Conservation (phyloP, 1,140 invertebrate species). For the Neodiprion fabricii region DNA sequence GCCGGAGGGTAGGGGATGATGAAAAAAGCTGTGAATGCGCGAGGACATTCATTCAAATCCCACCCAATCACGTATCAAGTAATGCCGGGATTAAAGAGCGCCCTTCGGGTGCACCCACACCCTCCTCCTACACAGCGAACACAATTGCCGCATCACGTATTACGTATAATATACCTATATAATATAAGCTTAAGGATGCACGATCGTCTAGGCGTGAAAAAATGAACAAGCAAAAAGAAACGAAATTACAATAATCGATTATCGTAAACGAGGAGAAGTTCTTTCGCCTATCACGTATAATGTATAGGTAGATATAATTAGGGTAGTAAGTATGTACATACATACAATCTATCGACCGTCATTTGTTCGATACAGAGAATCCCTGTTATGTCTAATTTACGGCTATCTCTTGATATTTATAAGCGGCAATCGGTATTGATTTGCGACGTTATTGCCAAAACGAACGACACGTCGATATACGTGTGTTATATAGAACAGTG, state of each 20-base stretch:
- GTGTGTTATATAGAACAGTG: no score
- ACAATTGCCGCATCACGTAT: neutral
- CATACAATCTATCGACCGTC: neutral
- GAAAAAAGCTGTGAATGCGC: conserved; percentile 39
- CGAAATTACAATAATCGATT: no score
- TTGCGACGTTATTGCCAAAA: neutral
- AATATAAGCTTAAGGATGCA: neutral
- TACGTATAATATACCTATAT: neutral
- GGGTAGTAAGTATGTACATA: no score
- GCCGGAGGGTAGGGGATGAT: conserved; percentile 28
- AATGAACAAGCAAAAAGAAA: neutral
- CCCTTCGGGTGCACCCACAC: neutral
- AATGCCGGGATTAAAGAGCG: neutral
- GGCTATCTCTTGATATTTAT: neutral
- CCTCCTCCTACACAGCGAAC: neutral
- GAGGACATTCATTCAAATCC: conserved; percentile 39
- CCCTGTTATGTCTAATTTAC: neutral
- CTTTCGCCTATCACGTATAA: no score
- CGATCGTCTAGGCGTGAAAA: neutral
- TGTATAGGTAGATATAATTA: no score
- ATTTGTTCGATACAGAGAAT: neutral
- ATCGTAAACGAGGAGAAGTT: no score
- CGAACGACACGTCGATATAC: neutral
- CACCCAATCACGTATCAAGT: conserved; percentile 27
- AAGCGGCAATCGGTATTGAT: conserved; percentile 7